Percentiles rank a stretch among this genome's conserved stretches.
Evolutionary conservation across 2,113 vertebrate species (phyloP).

Genomic region (Datnioides undecimradiatus): DNA sequence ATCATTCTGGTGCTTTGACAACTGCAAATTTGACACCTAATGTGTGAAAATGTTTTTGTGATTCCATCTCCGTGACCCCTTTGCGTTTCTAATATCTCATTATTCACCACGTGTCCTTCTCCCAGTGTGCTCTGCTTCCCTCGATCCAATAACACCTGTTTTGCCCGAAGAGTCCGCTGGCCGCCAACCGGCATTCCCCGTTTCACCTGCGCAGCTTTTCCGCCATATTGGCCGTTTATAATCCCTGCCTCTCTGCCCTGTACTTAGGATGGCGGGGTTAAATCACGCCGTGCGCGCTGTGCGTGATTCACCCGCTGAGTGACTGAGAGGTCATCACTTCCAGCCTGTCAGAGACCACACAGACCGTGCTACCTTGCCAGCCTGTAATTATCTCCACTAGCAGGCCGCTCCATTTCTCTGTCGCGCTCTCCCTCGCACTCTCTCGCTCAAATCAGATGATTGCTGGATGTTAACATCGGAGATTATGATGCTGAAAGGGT

Average conservation of each 20-base stretch:
- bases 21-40: conserved; percentile 19
- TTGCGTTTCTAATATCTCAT: conserved; percentile 44
- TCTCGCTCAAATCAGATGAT: conserved; percentile 76
- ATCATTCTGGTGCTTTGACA: neutral
- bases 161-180: conserved; percentile 12
- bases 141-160: conserved; percentile 54
- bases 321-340: conserved; percentile 65
- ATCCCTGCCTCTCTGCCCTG: conserved; percentile 31
- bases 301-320: conserved; percentile 47
- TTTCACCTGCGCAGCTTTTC: neutral
- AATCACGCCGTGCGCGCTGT: conserved; percentile 19
- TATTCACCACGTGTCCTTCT: conserved; percentile 57
- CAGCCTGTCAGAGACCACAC: conserved; percentile 65
- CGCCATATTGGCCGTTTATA: conserved; percentile 25
- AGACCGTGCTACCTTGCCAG: conserved; percentile 56
- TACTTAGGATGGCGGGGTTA: conserved; percentile 28
- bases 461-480: conserved; percentile 72
- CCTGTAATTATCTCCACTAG: conserved; percentile 76
- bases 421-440: conserved; percentile 38
- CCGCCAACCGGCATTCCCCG: neutral
- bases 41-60: neutral
- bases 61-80: conserved; percentile 46
- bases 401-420: conserved; percentile 49
- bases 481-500: conserved; percentile 66
- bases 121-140: conserved; percentile 35